Evolutionary conservation across 2,113 vertebrate species (phyloP), one percentile per base, ranked within the genome.

Genomic region (Setophaga petechia): DNA sequence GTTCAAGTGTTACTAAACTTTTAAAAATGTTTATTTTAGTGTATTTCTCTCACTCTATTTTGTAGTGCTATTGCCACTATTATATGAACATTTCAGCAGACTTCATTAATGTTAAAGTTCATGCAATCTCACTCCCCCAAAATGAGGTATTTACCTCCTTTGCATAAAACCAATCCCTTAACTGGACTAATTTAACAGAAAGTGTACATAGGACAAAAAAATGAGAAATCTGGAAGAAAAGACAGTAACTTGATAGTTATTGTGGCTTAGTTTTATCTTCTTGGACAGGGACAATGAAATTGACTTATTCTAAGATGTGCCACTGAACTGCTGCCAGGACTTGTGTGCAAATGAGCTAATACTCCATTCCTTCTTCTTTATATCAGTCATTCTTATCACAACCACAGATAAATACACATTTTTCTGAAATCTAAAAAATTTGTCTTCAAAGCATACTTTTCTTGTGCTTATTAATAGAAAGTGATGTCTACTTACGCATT

Each of bases 401-500:
- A 23, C 9, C 46, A 77, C 49, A 79, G 14, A 89, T 33, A 79
- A 79, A 68, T 27, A 78, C 20, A 41, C 12, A 25, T 19, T 54
- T 79, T 85, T 71, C 54, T 66, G 84, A 83, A 89, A 43, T 41
- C 49, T 58, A 95, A 93, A 95, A 91, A 93, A 93, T 52, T 68
- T 35, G 43, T 62, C 87, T 90, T 93, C 87, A 91, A 90, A 91
- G 84, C 43, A 71, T 37, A n/a, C 43, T 95, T 91, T 83, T 73
- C 22, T 71, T 77, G 35, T 74, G 35, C 25, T 43, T 84, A 51
- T 59, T 88, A 35, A 82, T 85, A 88, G 27, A 94, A 95, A 89
- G 46, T 63, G 71, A 93, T 6, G 8, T 44, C 63, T 83, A 13
- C 31, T 78, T 84, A 89, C 0, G 10, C 18, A 55, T 83, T 76